Evolutionary conservation across 2,888 invertebrate species (phyloP), one percentile per base, ranked within the genome.

Genomic region (Noctua janthina): DNA sequence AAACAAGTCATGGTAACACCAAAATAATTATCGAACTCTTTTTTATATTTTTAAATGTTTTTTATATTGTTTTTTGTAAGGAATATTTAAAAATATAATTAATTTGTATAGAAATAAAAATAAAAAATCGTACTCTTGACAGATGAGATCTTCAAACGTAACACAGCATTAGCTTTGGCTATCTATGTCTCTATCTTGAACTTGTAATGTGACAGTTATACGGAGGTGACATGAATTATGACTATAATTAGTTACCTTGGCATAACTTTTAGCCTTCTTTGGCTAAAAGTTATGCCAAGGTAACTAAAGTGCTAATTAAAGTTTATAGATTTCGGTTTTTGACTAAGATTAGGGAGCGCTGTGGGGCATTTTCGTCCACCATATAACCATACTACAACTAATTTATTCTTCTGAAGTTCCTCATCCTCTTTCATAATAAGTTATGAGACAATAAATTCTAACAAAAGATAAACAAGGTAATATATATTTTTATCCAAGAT

Each of bases 401-500:
- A 56, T 29, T 74, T 35, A 62, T 73, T 68, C 15, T 59, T 77
- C 29, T 54, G 29, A 62, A 39, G 39, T 46, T 15, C 17, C 15
- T 49, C 17, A 54, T 17, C 17, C 23, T 29, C 8, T 4, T 43
- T 17, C 11, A n/a, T 64, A n/a, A 35, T 15, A 75, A 59, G 20
- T 43, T 0, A 72, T 23, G 1, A 46, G 17, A 51, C 64, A 46
- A 20, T 54, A 77, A 29, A 82, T 17, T 66, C 5, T 39, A 23
- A 35, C 15, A 20, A 54, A 72, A 79, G 20, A 83, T 62, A 70
- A 77, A 86, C 23, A 75, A 35, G 3, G 13, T 56, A 59, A 56
- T 71, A 66, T 74, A 74, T 76, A 70, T 46, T 29, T 13, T 76
- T n/a, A 6, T 4, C 11, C 39, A 81, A 74, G 59, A 84, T 67